phyloP scores from a whole-genome alignment of 2,888 invertebrate species.

The Chloroclystis v-ata region DNA sequence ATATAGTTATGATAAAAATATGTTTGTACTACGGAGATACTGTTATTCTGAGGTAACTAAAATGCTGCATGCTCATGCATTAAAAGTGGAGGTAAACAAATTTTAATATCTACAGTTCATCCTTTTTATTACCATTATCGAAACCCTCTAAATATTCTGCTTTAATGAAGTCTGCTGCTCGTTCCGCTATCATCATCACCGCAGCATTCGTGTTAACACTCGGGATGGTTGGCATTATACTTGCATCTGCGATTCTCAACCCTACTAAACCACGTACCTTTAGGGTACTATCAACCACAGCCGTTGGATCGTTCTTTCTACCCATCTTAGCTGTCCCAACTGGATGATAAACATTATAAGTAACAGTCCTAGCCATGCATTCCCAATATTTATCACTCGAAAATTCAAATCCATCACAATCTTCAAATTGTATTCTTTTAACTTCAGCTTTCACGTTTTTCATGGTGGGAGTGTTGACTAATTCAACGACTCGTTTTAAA shows the following conservation, averaged over 20 bases:
- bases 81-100: too few species aligned
- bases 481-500: slow-evolving; percentile 52
- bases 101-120: slow-evolving; percentile 59
- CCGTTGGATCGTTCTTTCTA: slow-evolving; percentile 38
- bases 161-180: slow-evolving; percentile 66
- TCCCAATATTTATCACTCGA: slow-evolving; percentile 60
- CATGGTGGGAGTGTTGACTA: slow-evolving; percentile 54
- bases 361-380: slow-evolving; percentile 63
- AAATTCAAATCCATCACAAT: slow-evolving; percentile 54
- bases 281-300: slow-evolving; percentile 56
- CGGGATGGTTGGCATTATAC: slow-evolving; percentile 66
- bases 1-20: too few species aligned
- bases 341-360: slow-evolving; percentile 66
- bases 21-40: too few species aligned
- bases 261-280: slow-evolving; percentile 50
- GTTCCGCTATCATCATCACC: slow-evolving; percentile 68
- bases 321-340: slow-evolving; percentile 71
- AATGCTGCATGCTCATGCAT: too few species aligned
- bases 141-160: slow-evolving; percentile 36
- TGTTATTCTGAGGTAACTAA: too few species aligned
- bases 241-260: slow-evolving; percentile 62
- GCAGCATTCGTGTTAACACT: slow-evolving; percentile 67
- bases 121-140: slow-evolving; percentile 31
- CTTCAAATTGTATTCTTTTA: slow-evolving; percentile 50
- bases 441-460: slow-evolving; percentile 51